Conservation (phyloP, 2,888 invertebrate species). For the Volucella inanis region DNA sequence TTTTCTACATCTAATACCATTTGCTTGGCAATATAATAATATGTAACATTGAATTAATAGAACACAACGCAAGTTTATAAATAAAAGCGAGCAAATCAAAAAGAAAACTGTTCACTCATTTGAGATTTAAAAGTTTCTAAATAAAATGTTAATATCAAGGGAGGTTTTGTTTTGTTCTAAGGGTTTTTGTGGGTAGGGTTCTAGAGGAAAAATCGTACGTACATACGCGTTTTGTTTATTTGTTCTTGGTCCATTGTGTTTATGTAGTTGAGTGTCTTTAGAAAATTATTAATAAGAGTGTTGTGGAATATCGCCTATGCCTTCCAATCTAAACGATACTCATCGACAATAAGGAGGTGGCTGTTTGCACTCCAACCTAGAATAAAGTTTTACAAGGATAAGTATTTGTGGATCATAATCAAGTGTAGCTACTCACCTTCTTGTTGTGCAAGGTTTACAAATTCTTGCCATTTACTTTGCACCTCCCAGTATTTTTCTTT, state of each 20-base stretch:
- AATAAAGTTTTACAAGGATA: not conserved
- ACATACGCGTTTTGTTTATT: constrained; percentile 63
- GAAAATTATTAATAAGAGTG: constrained; percentile 21
- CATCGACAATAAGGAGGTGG: constrained; percentile 85
- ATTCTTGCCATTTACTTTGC: constrained; percentile 84
- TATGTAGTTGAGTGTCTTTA: constrained; percentile 39
- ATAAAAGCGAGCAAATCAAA: constrained; percentile 55
- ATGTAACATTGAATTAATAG: constrained; percentile 34
- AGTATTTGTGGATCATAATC: not conserved
- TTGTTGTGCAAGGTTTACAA: constrained; percentile 82
- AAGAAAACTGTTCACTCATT: constrained; percentile 11
- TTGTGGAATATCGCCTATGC: constrained; percentile 76
- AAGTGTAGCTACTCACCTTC: constrained; percentile 79
- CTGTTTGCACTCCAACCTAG: constrained; percentile 86
- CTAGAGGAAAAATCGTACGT: constrained; percentile 38
- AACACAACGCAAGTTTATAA: constrained; percentile 22
- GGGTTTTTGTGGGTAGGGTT: not conserved
- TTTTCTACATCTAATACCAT: constrained; percentile 55
- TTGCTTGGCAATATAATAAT: constrained; percentile 20
- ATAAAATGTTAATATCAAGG: constrained; percentile 36
- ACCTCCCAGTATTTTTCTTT: constrained; percentile 84
- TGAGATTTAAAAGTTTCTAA: constrained; percentile 61
- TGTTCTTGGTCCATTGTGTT: constrained; percentile 65
- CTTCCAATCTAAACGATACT: constrained; percentile 85
- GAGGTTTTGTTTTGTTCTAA: constrained; percentile 11